These are phyloP conservation scores for Peromyscus eremicus DNA, from an alignment of 2,797 vertebrate genomes.

Conservation along the genomic window DNA sequence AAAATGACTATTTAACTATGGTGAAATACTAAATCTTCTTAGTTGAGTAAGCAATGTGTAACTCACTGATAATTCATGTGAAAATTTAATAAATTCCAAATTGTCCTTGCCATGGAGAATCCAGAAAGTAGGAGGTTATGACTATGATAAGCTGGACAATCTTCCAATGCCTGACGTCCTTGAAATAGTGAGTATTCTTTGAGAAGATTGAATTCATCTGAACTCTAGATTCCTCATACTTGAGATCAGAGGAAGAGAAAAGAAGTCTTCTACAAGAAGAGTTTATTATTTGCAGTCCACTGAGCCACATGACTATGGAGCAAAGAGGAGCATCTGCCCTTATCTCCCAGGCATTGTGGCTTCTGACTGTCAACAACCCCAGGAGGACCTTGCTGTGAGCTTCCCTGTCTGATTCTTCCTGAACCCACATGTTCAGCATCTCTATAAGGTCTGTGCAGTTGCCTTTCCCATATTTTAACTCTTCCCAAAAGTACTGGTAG, in stretches of 20 bases:
- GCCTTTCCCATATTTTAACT: conserved; percentile 26
- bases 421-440: conserved; percentile 23
- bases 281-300: conserved; percentile 34
- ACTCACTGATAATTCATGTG: neutral
- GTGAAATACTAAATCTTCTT: neutral
- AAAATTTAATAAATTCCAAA: neutral
- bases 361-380: conserved; percentile 60
- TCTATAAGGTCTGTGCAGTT: conserved; percentile 41
- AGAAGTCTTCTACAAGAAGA: neutral
- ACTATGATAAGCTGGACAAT: neutral
- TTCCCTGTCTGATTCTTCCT: conserved; percentile 14
- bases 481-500: neutral
- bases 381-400: conserved; percentile 53
- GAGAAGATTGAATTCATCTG: conserved; percentile 3
- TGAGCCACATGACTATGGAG: conserved; percentile 49
- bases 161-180: neutral
- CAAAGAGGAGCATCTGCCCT: neutral
- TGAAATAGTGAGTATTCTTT: neutral
- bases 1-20: neutral
- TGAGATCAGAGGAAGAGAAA: conserved; percentile 47
- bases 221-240: conserved; percentile 45
- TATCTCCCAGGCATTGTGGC: conserved; percentile 56
- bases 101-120: neutral
- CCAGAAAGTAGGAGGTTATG: neutral
- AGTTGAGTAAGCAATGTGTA: neutral